These are phyloP conservation scores for Characodon lateralis DNA, from an alignment of 2,797 vertebrate genomes.

Conservation along the genomic window DNA sequence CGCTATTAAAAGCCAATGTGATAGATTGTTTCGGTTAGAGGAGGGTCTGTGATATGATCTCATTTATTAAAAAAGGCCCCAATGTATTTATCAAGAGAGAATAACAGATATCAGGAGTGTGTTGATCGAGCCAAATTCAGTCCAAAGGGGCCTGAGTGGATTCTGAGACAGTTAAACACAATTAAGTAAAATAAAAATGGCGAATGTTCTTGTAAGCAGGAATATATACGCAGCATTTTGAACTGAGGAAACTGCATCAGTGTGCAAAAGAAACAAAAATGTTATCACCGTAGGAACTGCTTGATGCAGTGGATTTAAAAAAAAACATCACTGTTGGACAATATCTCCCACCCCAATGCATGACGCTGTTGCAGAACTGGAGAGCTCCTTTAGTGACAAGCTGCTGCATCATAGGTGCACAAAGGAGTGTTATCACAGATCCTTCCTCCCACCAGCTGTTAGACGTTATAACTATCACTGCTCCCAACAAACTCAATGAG, in stretches of 20 bases:
- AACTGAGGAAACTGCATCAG: background rate
- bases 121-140: conserved; percentile 30
- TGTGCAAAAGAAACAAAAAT: background rate
- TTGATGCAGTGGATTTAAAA: background rate
- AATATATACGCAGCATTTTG: background rate
- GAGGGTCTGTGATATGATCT: conserved; percentile 71
- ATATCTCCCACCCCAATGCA: no score
- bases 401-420: no score
- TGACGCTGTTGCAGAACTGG: no score
- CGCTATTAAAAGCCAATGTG: conserved; percentile 82
- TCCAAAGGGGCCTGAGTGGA: conserved; percentile 5
- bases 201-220: background rate
- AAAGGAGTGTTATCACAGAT: no score
- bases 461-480: no score
- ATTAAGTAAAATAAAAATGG: background rate
- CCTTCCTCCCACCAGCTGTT: no score
- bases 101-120: conserved; percentile 44
- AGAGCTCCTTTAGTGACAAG: no score
- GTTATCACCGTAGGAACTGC: background rate
- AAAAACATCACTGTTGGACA: no score
- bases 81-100: conserved; percentile 58
- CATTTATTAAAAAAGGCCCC: conserved; percentile 65
- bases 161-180: conserved; percentile 20
- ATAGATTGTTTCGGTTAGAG: conserved; percentile 74
- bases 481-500: no score